Conservation (phyloP, 1,140 invertebrate genomes). For the Drosophila pectinifera region DNA sequence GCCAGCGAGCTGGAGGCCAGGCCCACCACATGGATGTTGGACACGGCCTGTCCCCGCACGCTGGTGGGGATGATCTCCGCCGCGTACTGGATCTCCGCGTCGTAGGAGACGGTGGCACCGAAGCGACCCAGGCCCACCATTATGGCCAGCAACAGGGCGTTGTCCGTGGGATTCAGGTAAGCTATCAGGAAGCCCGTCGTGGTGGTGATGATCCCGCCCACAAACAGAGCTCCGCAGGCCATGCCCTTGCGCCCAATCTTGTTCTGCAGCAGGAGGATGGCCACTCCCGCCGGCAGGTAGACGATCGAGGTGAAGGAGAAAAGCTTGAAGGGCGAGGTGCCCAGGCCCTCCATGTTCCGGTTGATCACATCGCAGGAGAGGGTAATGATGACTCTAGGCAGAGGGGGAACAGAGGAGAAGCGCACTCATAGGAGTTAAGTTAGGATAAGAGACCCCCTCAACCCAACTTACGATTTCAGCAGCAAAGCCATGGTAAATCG, state of each 20-base stretch:
- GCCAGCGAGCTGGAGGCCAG: slow-evolving; percentile 83
- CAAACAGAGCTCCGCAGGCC: slow-evolving; percentile 86
- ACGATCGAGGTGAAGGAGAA: slow-evolving; percentile 86
- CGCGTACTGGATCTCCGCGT: slow-evolving; percentile 88
- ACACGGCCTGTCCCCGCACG: slow-evolving; percentile 87
- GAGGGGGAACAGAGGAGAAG: rapidly evolving
- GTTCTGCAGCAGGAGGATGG: slow-evolving; percentile 86
- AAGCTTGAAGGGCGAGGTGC: slow-evolving; percentile 86
- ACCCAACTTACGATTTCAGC: slow-evolving; percentile 87
- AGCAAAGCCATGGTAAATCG: slow-evolving; percentile 86
- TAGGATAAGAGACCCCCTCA: no score
- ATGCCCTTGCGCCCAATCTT: slow-evolving; percentile 86
- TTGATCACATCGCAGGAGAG: slow-evolving; percentile 88
- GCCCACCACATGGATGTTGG: slow-evolving; percentile 86
- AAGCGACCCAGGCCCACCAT: slow-evolving; percentile 87
- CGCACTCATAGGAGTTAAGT: no score
- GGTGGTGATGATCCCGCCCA: slow-evolving; percentile 86
- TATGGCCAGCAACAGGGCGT: slow-evolving; percentile 63
- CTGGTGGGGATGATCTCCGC: slow-evolving; percentile 89
- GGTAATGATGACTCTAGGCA: slow-evolving; percentile 86
- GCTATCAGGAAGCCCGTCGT: slow-evolving; percentile 65
- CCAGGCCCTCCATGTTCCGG: slow-evolving; percentile 87
- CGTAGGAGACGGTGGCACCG: slow-evolving; percentile 88
- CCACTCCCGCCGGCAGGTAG: slow-evolving; percentile 86
- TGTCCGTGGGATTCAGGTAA: slow-evolving; percentile 49